phyloP scores from a whole-genome alignment of 1,140 invertebrate species.

The Pogonomyrmex barbatus region DNA sequence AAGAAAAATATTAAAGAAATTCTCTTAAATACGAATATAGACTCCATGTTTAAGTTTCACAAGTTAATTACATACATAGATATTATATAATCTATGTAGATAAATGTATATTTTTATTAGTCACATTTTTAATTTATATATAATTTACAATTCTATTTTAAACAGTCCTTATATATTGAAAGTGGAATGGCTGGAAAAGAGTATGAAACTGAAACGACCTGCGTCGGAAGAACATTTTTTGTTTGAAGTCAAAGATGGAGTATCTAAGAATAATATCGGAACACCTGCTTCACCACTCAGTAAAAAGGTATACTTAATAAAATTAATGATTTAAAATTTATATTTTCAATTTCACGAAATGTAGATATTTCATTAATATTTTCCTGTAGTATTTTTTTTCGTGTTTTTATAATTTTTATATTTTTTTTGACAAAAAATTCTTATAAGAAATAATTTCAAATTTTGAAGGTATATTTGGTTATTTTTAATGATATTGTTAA shows the following conservation, averaged over 20 bases:
- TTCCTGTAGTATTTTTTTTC: not conserved
- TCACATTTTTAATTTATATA: slow-evolving; percentile 31
- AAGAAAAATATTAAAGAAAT: not conserved
- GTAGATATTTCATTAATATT: not conserved
- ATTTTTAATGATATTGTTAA: no score
- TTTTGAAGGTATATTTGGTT: not conserved
- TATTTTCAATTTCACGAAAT: not conserved
- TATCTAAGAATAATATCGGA: slow-evolving; percentile 75
- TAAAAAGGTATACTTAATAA: slow-evolving; percentile 85
- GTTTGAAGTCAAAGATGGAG: slow-evolving; percentile 79
- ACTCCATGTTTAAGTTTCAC: not conserved
- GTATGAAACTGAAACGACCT: slow-evolving; percentile 88
- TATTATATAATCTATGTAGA: not conserved
- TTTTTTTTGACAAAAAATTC: not conserved
- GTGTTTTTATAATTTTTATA: not conserved
- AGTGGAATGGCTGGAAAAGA: slow-evolving; percentile 91
- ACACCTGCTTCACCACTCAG: slow-evolving; percentile 88
- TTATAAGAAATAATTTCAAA: not conserved
- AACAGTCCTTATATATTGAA: slow-evolving; percentile 89
- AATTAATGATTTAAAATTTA: slow-evolving; percentile 29
- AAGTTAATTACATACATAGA: not conserved
- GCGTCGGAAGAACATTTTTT: slow-evolving; percentile 88
- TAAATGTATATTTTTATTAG: not conserved
- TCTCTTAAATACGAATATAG: not conserved
- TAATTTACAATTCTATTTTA: slow-evolving; percentile 58